A percentile compares a stretch with the other conserved stretches of the same genome.
Evolutionary conservation across 2,113 vertebrate genomes (phyloP).

Genomic region (Hyaena hyaena): DNA sequence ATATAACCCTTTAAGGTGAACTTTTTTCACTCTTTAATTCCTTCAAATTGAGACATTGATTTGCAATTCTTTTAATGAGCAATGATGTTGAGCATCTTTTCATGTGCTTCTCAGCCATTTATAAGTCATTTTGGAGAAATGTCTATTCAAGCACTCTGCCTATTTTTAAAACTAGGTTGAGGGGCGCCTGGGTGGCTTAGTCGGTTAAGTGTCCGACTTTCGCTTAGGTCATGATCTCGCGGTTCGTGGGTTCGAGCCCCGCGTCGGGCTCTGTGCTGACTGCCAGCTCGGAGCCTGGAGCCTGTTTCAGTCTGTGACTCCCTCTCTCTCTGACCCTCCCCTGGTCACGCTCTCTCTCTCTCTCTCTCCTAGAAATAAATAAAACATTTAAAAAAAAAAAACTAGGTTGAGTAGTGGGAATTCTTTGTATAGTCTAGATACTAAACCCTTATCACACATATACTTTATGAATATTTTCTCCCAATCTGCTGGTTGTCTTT

Average conservation of each 20-base stretch:
- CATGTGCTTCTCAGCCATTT: no score
- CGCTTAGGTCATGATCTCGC: no score
- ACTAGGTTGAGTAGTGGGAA: not conserved
- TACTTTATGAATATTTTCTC: not conserved
- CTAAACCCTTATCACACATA: not conserved
- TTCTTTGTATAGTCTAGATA: not conserved
- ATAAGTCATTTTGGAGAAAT: not conserved
- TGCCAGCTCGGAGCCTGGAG: no score
- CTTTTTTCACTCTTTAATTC: not conserved
- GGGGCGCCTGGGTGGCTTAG: no score
- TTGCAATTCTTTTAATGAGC: not conserved
- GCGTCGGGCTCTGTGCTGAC: no score
- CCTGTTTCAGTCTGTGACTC: no score
- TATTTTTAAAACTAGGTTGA: not conserved
- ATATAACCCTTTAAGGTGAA: not conserved
- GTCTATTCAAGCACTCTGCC: not conserved
- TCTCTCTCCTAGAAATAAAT: no score
- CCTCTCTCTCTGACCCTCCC: no score
- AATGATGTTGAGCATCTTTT: not conserved
- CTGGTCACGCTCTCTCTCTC: no score
- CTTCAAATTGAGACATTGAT: not conserved
- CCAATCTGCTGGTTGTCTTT: not conserved
- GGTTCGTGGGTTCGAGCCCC: no score
- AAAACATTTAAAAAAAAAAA: not conserved
- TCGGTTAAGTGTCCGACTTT: no score